Conservation (phyloP, 1,140 invertebrate species). For the Lasaia peninsularis region DNA sequence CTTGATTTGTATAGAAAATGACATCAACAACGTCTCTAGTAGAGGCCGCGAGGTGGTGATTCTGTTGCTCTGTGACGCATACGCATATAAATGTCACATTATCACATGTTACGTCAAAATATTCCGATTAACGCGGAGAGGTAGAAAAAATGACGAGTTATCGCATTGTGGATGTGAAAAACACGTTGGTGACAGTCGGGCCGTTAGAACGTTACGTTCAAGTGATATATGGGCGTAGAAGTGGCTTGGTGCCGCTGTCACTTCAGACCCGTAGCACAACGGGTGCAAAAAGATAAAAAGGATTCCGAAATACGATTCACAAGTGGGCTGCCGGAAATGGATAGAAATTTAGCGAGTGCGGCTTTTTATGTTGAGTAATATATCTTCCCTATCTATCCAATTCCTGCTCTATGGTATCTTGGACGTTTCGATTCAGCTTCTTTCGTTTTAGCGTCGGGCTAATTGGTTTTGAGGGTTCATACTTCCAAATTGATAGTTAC, state of each 20-base stretch:
- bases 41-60: too few relatives aligned
- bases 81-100: too few relatives aligned
- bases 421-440: constrained; percentile 44
- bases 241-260: constrained; percentile 68
- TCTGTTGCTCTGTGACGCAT: too few relatives aligned
- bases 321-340: constrained; percentile 68
- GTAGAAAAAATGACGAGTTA: constrained; percentile 34
- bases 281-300: constrained; percentile 68
- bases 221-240: constrained; percentile 72
- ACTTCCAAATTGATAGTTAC: background rate
- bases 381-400: constrained; percentile 70
- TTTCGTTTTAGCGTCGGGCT: constrained; percentile 40
- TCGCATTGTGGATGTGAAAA: constrained; percentile 48
- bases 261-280: constrained; percentile 50
- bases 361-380: constrained; percentile 63
- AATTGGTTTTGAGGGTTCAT: constrained; percentile 18
- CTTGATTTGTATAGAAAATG: too few relatives aligned
- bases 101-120: background rate
- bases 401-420: constrained; percentile 68
- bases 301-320: constrained; percentile 70
- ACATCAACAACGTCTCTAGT: too few relatives aligned
- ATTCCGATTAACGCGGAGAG: background rate
- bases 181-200: constrained; percentile 58
- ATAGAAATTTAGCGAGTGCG: constrained; percentile 61
- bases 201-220: constrained; percentile 68